A percentile compares a stretch with the other conserved stretches of the same genome.
These are phyloP conservation scores for Polyodon spathula DNA, from an alignment of 2,113 vertebrate species.

Conservation along the genomic window DNA sequence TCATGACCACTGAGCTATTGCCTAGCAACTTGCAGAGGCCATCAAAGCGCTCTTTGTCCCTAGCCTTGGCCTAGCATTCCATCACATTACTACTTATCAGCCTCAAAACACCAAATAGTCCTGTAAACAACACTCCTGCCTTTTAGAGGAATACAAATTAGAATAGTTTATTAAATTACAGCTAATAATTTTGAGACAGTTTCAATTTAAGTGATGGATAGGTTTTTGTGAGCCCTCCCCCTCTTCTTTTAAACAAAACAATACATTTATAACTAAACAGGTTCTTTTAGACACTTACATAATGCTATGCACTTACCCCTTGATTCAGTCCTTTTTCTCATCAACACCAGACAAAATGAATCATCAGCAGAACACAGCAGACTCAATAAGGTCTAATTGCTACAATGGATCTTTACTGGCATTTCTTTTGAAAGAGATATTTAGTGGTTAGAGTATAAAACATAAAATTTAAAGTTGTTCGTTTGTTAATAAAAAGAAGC, in stretches of 20 bases:
- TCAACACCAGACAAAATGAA: slow-evolving; percentile 23
- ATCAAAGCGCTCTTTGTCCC: slow-evolving; percentile 78
- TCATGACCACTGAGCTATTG: slow-evolving; percentile 65
- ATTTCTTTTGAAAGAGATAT: slow-evolving; percentile 26
- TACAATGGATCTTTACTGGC: slow-evolving; percentile 27
- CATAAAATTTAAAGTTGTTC: no score
- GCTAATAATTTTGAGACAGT: background rate
- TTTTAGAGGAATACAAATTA: slow-evolving; percentile 5
- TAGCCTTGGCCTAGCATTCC: slow-evolving; percentile 55
- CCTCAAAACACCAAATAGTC: slow-evolving; percentile 45
- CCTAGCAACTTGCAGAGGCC: slow-evolving; percentile 72
- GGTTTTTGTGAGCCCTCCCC: slow-evolving; percentile 9
- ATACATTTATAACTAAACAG: background rate
- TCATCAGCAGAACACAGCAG: slow-evolving; percentile 38
- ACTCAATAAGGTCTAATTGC: slow-evolving; percentile 46
- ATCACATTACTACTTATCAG: slow-evolving; percentile 57
- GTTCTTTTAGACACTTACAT: slow-evolving; percentile 31
- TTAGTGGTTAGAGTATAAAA: slow-evolving; percentile 2
- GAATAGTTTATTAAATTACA: slow-evolving; percentile 2
- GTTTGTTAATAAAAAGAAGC: no score
- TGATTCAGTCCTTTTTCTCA: slow-evolving; percentile 25
- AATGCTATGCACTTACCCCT: slow-evolving; percentile 25
- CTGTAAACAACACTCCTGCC: slow-evolving; percentile 27
- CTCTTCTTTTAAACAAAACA: slow-evolving; percentile 8
- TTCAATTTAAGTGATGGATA: background rate